Evolutionary conservation across 1,140 invertebrate genomes (phyloP), one percentile per base, ranked within the genome.

Genomic region (Drosophila navojoa): DNA sequence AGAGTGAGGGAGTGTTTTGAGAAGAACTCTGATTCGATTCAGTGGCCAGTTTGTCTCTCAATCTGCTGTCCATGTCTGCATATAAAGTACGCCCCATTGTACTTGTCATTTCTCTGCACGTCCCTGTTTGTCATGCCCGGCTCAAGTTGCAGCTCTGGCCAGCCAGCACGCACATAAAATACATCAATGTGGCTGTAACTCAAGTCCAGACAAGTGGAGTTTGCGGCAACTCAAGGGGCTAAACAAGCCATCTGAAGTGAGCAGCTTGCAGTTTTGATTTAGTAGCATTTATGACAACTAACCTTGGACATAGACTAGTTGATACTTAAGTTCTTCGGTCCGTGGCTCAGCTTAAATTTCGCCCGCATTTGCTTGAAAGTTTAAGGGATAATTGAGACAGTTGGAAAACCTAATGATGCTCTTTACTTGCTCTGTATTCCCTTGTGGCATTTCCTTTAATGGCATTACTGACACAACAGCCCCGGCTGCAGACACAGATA

Each of bases 21-120:
- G 52, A 50, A 85, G 62, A 72, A 68, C 47, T 64, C 58, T 55
- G 52, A 47, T 61, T 72, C 70, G 75, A 71, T 78, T 77, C 67
- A 74, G 62, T 77, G 60, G 44, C 68, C 53, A 57, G 64, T 57
- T 66, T 87, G 82, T 76, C 74, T 76, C 76, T 73, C 76, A 76
- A 81, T 86, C 81, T 85, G 81, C 81, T 61, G 79, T 68, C 68
- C 82, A 86, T 87, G 82, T 87, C 79, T 87, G 82, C 82, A 87
- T 81, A 86, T 86, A 86, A 86, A 86, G 81, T 87, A 82, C 76
- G 72, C 71, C 76, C 81, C 35, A 79, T 87, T 87, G 82, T 86
- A 82, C 79, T 89, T 87, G 76, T 76, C 73, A 79, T 87, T 86
- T 87, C 81, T 70, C 63, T 71, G 64, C 81, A 87, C 81, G 82